Evolutionary conservation across 2,888 invertebrate species (phyloP).

Genomic region (Scotopteryx bipunctaria): DNA sequence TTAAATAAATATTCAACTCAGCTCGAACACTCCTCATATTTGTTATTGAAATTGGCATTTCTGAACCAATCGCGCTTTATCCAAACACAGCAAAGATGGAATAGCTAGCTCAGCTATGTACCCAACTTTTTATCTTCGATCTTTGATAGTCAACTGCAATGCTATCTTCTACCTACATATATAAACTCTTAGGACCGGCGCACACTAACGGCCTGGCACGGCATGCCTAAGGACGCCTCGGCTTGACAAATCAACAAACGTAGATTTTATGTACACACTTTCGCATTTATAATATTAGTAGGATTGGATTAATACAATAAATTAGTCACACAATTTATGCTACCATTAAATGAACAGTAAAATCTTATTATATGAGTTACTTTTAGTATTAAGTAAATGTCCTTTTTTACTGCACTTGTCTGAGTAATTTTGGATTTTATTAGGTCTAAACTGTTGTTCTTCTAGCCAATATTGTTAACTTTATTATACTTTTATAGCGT

Average conservation of each 20-base stretch:
- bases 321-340: neutral
- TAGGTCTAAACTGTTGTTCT: conserved; percentile 18
- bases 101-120: neutral
- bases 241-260: too few relatives aligned
- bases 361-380: conserved; percentile 55
- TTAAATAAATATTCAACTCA: conserved; percentile 27
- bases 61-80: conserved; percentile 29
- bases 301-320: too few relatives aligned
- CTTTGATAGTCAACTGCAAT: too few relatives aligned
- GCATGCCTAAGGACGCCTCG: too few relatives aligned
- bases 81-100: conserved; percentile 6
- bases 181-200: too few relatives aligned
- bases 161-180: too few relatives aligned
- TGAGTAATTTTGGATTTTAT: conserved; percentile 26
- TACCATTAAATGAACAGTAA: conserved; percentile 45
- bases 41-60: conserved; percentile 35
- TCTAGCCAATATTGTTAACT: conserved; percentile 15
- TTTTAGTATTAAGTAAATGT: conserved; percentile 29
- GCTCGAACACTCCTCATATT: conserved; percentile 30
- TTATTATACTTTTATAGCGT: conserved; percentile 2
- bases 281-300: too few relatives aligned
- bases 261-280: too few relatives aligned
- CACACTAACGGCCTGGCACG: too few relatives aligned
- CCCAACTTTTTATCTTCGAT: too few relatives aligned
- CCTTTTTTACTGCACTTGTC: conserved; percentile 29